Conservation (phyloP, 2,888 invertebrate species). For the Standfussiana lucernea region DNA sequence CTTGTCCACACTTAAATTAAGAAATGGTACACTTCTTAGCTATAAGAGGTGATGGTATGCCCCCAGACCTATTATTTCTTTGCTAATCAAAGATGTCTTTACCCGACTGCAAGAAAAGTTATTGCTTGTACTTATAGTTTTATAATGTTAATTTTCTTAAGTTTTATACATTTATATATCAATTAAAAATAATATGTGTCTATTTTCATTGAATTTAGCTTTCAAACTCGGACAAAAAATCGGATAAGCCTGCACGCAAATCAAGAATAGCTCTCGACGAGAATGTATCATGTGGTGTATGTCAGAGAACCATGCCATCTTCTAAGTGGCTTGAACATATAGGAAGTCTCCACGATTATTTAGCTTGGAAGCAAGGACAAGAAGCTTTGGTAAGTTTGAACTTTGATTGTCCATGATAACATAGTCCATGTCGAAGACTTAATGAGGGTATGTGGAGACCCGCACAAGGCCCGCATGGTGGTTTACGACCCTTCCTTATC, state of each 20-base stretch:
- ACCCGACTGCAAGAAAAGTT: not conserved
- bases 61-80: not conserved
- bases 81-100: not conserved
- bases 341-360: slow-evolving; percentile 71
- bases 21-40: no score
- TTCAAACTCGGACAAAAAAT: slow-evolving; percentile 10
- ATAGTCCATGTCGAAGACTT: not conserved
- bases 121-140: not conserved
- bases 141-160: not conserved
- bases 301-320: slow-evolving; percentile 52
- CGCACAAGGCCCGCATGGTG: no score
- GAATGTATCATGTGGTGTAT: slow-evolving; percentile 58
- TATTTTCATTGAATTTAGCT: slow-evolving; percentile 29
- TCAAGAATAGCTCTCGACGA: slow-evolving; percentile 43
- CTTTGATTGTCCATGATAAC: not conserved
- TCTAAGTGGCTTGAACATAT: slow-evolving; percentile 73
- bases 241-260: slow-evolving; percentile 39
- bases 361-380: slow-evolving; percentile 73
- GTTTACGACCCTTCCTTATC: not conserved
- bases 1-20: not conserved
- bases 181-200: not conserved
- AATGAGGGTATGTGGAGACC: no score
- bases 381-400: slow-evolving; percentile 67
- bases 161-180: not conserved
- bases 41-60: no score